Evolutionary conservation across 2,113 vertebrate genomes (phyloP), one percentile per base, ranked within the genome.

Genomic region (Podocnemis expansa): DNA sequence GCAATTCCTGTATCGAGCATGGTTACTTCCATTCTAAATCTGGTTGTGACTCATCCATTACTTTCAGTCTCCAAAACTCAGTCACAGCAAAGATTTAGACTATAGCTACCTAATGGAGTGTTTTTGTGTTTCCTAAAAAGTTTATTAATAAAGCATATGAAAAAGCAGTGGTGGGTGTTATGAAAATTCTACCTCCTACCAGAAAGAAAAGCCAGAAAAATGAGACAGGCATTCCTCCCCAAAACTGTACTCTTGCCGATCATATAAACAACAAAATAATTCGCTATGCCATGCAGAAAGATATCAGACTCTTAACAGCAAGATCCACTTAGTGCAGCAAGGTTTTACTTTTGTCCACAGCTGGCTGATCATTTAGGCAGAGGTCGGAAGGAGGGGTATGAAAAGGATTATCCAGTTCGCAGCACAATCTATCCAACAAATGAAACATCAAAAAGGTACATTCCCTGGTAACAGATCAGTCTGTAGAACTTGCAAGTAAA

Each of bases 361-460:
- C 75, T 63, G 85, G 63, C 73, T 13, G 49, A 80, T 89, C 93
- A 89, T 85, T 94, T 95, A 84, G 34, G 58, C 52, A 41, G 29
- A 56, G 52, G 54, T 43, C 54, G 4, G 25, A 38, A 89, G 31
- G 8, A 9, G 11, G 11, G 8, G 34, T 94, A 88, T 49, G 6
- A 8, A 58, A 91, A 96, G 85, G 89, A 94, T 95, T 97, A 94
- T 93, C 86, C 80, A 96, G 88, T 93, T 97, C 94, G 90, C 82
- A 89, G 89, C 91, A 96, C 84, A 92, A 56, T 85, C 83, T 75
- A 90, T 58, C 73, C 73, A 91, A 91, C 84, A 96, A 94, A 95
- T 41, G 38, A 93, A 96, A 91, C 41, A 94, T 73, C 82, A 85
- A 85, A 94, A 92, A 82, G 83, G 87, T 47, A 81, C 70, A 95